Base-by-base conservation (phyloP, 2,888 invertebrate genomes). In the Myopa tessellatipennis region DNA sequence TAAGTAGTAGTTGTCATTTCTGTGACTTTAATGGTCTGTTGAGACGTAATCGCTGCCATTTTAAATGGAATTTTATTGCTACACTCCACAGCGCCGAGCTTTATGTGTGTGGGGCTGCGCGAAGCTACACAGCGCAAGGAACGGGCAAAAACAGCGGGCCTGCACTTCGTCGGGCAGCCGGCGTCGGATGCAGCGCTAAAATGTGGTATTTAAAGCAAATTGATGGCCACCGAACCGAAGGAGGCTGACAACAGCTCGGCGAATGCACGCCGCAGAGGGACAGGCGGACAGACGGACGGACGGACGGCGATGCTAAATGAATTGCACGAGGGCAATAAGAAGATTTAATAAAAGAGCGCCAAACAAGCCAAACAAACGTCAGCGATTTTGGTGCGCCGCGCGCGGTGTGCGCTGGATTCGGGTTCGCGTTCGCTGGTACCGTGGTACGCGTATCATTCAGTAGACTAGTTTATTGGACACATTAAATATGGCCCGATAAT, bases 391-490 rank as follows among this genome's bases (percentile, higher is more conserved):
- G 38, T 38, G 55, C 70, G 45, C 45, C 38, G 16, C 14, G 60
- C 40, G 16, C 60, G 50, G 50, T n/a, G 60, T 38, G 18, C 67
- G 38, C 36, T 38, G 40, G 61, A 45, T 50, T 69, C 18, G 60
- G 65, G 65, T 34, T 12, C 26, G 61, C 4, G 8, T 61, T 26
- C 65, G 65, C 36, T 38, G 38, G 36, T 6, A 2, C 36, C 16
- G 65, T 65, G 38, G 4, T 36, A 34, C 38, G 65, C 67, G 84
- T 85, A 85, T 85, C 85, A 85, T 86, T 86, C 87, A 86, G 86
- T 86, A 85, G 91, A 92, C 91, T 91, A 91, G 91, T 91, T 91
- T 91, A 88, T 88, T 87, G 88, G 86, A 86, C 87, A 85, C 88
- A 88, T 88, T 88, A 88, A 87, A 87, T 88, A 87, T 87, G 86